A percentile compares a stretch with the other conserved stretches of the same genome.
phyloP scores from a whole-genome alignment of 2,113 vertebrate species.

The Oncorhynchus kisutch region DNA sequence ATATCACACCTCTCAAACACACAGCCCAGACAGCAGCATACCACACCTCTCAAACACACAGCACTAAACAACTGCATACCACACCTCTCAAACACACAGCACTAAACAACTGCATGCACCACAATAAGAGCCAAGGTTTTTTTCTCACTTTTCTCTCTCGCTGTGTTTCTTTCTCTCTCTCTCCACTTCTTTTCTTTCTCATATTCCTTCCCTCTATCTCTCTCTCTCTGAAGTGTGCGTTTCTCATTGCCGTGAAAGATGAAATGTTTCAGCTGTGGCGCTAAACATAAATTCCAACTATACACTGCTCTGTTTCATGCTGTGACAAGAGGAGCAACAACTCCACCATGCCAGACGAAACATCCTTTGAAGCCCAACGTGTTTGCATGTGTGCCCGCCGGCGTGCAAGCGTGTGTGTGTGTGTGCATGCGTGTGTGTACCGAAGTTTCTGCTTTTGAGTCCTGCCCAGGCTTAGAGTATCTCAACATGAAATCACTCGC shows the following conservation, averaged over 20 bases:
- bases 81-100: not conserved
- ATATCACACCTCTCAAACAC: too few relatives aligned
- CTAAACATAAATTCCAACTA: slow-evolving; percentile 8
- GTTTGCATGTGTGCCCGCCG: too few relatives aligned
- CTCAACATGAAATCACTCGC: slow-evolving; percentile 9
- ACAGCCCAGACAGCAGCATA: too few relatives aligned
- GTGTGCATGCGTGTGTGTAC: too few relatives aligned
- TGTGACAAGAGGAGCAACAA: slow-evolving; percentile 29
- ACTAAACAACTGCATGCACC: not conserved
- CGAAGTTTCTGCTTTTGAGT: slow-evolving; percentile 15
- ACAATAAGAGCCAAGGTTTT: not conserved
- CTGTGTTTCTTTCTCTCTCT: too few relatives aligned
- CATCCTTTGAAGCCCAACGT: slow-evolving; percentile 42
- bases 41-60: too few relatives aligned
- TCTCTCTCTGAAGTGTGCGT: slow-evolving; percentile 17
- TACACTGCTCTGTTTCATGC: slow-evolving; percentile 12
- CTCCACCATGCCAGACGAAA: slow-evolving; percentile 28
- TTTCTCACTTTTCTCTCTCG: too few relatives aligned
- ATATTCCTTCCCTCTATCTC: not conserved
- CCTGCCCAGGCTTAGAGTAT: slow-evolving; percentile 16
- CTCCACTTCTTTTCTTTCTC: not conserved
- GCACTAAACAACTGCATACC: accelerated
- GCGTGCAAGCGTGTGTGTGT: too few relatives aligned
- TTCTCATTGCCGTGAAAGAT: slow-evolving; percentile 18
- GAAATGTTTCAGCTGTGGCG: slow-evolving; percentile 21